Evolutionary conservation across 2,797 vertebrate genomes (phyloP).

Genomic region (Sardinella longiceps): DNA sequence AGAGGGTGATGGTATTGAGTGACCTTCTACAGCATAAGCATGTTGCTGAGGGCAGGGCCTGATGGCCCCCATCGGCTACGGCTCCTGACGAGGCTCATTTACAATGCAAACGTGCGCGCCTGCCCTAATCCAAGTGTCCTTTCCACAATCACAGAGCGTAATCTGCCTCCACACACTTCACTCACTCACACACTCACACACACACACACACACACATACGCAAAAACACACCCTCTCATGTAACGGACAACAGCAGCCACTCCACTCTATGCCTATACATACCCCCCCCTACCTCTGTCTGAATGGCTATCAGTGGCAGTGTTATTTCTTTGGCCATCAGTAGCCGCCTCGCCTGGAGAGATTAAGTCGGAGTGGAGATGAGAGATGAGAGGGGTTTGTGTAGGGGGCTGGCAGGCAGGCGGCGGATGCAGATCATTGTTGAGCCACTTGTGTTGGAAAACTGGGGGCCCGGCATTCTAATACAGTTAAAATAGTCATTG

Average conservation of each 20-base stretch:
- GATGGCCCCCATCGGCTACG: slow-evolving; percentile 75
- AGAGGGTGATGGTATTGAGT: slow-evolving; percentile 87
- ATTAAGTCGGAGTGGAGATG: slow-evolving; percentile 67
- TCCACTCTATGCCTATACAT: slow-evolving; percentile 70
- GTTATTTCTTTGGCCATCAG: slow-evolving; percentile 70
- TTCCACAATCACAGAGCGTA: slow-evolving; percentile 88
- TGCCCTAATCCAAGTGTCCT: slow-evolving; percentile 86
- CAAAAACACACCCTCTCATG: slow-evolving; percentile 77
- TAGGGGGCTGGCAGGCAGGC: slow-evolving; percentile 56
- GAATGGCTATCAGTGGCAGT: slow-evolving; percentile 83
- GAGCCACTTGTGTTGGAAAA: slow-evolving; percentile 85
- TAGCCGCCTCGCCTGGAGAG: slow-evolving; percentile 75
- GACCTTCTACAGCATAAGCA: slow-evolving; percentile 89
- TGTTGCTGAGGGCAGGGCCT: slow-evolving; percentile 83
- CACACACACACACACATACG: slow-evolving; percentile 81
- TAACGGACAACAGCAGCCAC: slow-evolving; percentile 84
- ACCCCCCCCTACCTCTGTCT: slow-evolving; percentile 47
- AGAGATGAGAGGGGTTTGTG: slow-evolving; percentile 56
- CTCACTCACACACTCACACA: slow-evolving; percentile 68
- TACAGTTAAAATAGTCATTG: slow-evolving; percentile 87
- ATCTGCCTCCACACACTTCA: slow-evolving; percentile 74
- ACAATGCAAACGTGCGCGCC: slow-evolving; percentile 80
- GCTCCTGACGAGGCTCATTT: slow-evolving; percentile 76
- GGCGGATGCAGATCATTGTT: slow-evolving; percentile 66
- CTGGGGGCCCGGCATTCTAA: slow-evolving; percentile 84